A percentile compares a stretch with the other conserved stretches of the same genome.
Evolutionary conservation across 2,113 vertebrate species (phyloP).

Genomic region (Penelope pileata): DNA sequence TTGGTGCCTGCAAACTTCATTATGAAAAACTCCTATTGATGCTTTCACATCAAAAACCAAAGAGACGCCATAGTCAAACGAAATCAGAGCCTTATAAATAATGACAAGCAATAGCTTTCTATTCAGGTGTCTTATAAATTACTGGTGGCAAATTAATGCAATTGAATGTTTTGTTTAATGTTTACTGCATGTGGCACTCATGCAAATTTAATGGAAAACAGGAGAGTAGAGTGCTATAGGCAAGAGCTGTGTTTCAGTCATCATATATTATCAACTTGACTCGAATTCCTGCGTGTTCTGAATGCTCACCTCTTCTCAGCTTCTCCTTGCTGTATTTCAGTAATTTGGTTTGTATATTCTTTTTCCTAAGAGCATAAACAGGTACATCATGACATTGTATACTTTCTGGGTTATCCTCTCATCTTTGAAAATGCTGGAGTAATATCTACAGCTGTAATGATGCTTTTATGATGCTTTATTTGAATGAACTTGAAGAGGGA

Average conservation of each 20-base stretch:
- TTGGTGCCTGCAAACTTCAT: not conserved
- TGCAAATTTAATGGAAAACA: not conserved
- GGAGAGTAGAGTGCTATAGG: not conserved
- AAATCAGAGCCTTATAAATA: not conserved
- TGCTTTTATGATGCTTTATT: not conserved
- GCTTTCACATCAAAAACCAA: not conserved
- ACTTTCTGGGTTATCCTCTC: not conserved
- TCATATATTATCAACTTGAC: not conserved
- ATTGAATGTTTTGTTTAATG: not conserved
- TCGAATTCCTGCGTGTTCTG: not conserved
- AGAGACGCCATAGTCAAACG: not conserved
- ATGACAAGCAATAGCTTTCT: not conserved
- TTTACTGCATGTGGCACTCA: not conserved
- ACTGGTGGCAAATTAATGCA: not conserved
- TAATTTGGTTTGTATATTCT: not conserved
- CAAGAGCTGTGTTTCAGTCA: not conserved
- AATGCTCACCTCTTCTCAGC: not conserved
- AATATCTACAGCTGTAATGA: not conserved
- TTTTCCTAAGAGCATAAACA: fast-evolving
- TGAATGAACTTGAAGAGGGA: not conserved
- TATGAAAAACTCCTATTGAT: not conserved
- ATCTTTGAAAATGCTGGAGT: not conserved
- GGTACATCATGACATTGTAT: not conserved
- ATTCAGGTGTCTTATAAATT: not conserved
- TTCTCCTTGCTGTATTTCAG: not conserved